Evolutionary conservation across 2,888 invertebrate genomes (phyloP), one percentile per base, ranked within the genome.

Genomic region (Erebia epiphron): DNA sequence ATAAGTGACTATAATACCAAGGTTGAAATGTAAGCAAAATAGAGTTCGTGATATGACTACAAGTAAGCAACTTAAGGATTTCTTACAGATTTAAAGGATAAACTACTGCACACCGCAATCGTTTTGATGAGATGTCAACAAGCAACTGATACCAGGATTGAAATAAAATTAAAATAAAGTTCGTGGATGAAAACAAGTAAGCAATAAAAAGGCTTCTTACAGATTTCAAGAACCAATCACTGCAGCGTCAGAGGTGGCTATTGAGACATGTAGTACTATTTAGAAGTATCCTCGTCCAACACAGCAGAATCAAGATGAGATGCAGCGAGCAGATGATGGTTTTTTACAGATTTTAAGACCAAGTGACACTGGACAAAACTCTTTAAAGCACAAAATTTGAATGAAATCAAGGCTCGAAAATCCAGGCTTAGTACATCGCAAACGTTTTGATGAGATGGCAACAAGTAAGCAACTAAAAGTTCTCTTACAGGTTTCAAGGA

Each of bases 171-270:
- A 21, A n/a, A n/a, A 57, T 57, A 10, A 14, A 10, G 14, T 18
- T 61, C 10, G 41, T 3, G 16, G 41, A 46, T 10, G 58, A n/a
- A 10, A 41, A 26, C 43, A 60, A 41, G 62, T 62, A n/a, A n/a
- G n/a, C n/a, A n/a, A n/a, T n/a, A 49, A 62, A 49, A 21, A 21
- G 49, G 21, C 26, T 41, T 60, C 11, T 60, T 60, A 16, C 60
- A 58, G 58, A 35, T 58, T 14, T 14, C 35, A 58, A 58, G 56
- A 2, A 21, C 11, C 13, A 21, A 56, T 56, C 2, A 21, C 26
- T 11, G 13, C 54, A 18, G 0, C 16, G 54, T 16, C 16, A 13
- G 18, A n/a, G 16, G 10, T 60, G 35, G 16, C 16, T 26, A n/a
- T 7, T 41, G 16, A 18, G 4, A 21, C 2, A 14, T 43, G 35